These are phyloP conservation scores for Heliconius eleuchia DNA, from an alignment of 1,140 invertebrate genomes.

Conservation along the genomic window DNA sequence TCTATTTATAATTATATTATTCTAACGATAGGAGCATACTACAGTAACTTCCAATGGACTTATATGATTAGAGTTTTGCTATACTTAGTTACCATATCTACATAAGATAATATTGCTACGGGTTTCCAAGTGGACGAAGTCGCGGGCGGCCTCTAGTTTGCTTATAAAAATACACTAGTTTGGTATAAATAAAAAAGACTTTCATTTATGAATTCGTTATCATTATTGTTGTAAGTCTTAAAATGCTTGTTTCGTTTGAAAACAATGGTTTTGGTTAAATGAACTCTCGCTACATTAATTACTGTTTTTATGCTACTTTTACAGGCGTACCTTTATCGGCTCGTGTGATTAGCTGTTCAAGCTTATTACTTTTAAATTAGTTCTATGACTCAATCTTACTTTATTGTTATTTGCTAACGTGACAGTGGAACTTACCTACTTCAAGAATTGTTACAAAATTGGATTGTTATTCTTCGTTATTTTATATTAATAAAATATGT, in stretches of 20 bases:
- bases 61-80: no score
- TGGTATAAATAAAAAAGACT: neutral
- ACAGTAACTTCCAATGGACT: no score
- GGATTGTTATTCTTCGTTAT: neutral
- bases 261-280: constrained; percentile 60
- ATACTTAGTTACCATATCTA: no score
- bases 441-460: neutral
- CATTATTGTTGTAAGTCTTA: neutral
- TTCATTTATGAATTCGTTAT: neutral
- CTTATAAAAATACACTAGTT: neutral
- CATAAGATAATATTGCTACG: no score
- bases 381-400: constrained; percentile 59
- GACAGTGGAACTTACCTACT: constrained; percentile 9
- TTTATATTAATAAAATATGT: neutral
- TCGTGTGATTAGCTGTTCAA: constrained; percentile 69
- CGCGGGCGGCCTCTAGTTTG: no score
- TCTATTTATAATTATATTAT: no score
- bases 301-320: constrained; percentile 71
- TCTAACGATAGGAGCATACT: no score
- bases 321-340: constrained; percentile 64
- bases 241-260: neutral
- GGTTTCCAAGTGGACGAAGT: no score
- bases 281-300: constrained; percentile 72
- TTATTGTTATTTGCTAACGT: constrained; percentile 27
- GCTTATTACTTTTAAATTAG: constrained; percentile 57